phyloP scores from a whole-genome alignment of 2,888 invertebrate genomes.

The Thymelicus acteon region DNA sequence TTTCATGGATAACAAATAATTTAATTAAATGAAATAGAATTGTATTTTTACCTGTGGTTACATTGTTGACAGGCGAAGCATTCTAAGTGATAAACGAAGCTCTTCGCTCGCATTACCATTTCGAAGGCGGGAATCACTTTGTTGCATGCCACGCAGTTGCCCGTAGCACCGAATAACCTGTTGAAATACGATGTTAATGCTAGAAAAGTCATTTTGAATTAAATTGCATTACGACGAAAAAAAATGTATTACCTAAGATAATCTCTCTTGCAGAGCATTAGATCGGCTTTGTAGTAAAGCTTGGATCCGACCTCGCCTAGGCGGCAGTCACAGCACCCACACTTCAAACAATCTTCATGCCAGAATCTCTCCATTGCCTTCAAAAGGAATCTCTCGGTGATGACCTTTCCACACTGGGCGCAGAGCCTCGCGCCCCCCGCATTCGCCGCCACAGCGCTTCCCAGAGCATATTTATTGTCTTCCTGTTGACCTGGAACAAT shows the following conservation, averaged over 20 bases:
- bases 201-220: neutral
- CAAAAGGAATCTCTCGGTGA: slow-evolving; percentile 92
- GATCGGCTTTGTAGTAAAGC: slow-evolving; percentile 95
- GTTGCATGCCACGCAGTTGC: slow-evolving; percentile 95
- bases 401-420: slow-evolving; percentile 94
- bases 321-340: slow-evolving; percentile 96
- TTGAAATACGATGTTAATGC: slow-evolving; percentile 50
- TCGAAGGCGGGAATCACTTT: slow-evolving; percentile 97
- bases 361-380: slow-evolving; percentile 95
- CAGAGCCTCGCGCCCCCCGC: slow-evolving; percentile 86
- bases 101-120: slow-evolving; percentile 97
- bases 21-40: slow-evolving; percentile 18
- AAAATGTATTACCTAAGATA: slow-evolving; percentile 89
- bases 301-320: slow-evolving; percentile 97
- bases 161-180: slow-evolving; percentile 95
- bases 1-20: slow-evolving; percentile 15
- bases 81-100: slow-evolving; percentile 96
- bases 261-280: slow-evolving; percentile 95
- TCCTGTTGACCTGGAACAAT: slow-evolving; percentile 72
- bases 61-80: slow-evolving; percentile 98
- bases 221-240: neutral
- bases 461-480: slow-evolving; percentile 74
- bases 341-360: slow-evolving; percentile 97
- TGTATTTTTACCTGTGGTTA: slow-evolving; percentile 91
- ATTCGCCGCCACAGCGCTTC: slow-evolving; percentile 61